Evolutionary conservation across 2,113 vertebrate genomes (phyloP).

Genomic region (Prietella phreatophila): DNA sequence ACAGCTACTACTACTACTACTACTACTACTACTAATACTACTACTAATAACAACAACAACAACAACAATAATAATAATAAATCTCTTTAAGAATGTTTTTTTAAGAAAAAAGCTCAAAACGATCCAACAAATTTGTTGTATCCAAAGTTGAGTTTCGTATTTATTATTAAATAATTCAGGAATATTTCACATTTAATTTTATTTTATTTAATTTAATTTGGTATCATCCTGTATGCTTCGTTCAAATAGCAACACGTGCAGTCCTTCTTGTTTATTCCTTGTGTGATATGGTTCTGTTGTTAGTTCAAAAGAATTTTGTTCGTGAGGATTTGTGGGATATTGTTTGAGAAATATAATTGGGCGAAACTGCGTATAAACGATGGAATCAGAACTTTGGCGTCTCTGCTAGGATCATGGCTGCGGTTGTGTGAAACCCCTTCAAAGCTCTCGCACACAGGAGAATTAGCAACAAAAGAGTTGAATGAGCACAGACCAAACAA

Average conservation of each 20-base stretch:
- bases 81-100: too few relatives aligned
- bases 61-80: too few relatives aligned
- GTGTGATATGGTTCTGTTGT: not conserved
- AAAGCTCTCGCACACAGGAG: conserved; percentile 68
- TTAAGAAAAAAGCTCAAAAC: too few relatives aligned
- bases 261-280: not conserved
- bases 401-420: conserved; percentile 70
- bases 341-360: conserved; percentile 18
- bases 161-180: not conserved
- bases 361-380: not conserved
- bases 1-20: too few relatives aligned
- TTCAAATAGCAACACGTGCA: not conserved
- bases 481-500: conserved; percentile 75
- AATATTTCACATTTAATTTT: not conserved
- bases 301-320: not conserved
- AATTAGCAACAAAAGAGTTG: conserved; percentile 69
- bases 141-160: not conserved
- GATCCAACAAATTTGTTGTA: too few relatives aligned
- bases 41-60: too few relatives aligned
- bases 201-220: not conserved
- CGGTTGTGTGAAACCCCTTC: conserved; percentile 60
- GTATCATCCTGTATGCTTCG: not conserved
- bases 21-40: too few relatives aligned
- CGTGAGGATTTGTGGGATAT: conserved; percentile 3
- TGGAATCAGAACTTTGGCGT: conserved; percentile 33